phyloP scores from a whole-genome alignment of 2,797 vertebrate genomes.

The Lithobates pipiens region DNA sequence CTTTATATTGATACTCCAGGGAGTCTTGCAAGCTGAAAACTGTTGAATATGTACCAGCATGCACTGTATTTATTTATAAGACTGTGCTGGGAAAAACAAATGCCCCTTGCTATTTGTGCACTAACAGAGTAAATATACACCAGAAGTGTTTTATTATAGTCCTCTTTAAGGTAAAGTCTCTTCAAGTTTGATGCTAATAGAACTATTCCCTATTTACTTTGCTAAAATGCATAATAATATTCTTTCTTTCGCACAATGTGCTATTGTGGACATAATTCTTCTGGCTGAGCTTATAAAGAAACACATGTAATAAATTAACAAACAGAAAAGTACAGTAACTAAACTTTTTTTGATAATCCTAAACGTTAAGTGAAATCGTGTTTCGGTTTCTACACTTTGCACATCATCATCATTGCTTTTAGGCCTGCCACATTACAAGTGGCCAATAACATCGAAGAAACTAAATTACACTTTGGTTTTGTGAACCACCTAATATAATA shows the following conservation, averaged over 20 bases:
- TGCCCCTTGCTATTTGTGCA: slow-evolving; percentile 60
- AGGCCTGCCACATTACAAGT: no score
- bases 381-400: no score
- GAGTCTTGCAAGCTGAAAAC: slow-evolving; percentile 64
- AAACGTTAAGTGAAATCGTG: no score
- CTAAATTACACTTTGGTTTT: no score
- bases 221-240: background rate
- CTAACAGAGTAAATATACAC: slow-evolving; percentile 56
- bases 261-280: no score
- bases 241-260: background rate
- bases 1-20: slow-evolving; percentile 57
- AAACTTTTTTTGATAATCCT: no score
- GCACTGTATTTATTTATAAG: slow-evolving; percentile 61
- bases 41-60: slow-evolving; percentile 62
- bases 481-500: background rate
- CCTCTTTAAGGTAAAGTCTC: background rate
- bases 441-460: no score
- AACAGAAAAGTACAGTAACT: no score
- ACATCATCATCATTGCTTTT: no score
- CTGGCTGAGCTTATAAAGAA: background rate
- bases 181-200: background rate
- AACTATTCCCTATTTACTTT: background rate
- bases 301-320: background rate
- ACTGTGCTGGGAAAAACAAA: slow-evolving; percentile 64
- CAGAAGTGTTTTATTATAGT: slow-evolving; percentile 1